Evolutionary conservation across 2,113 vertebrate genomes (phyloP), one percentile per base, ranked within the genome.

Genomic region (Boulengeromyrus knoepffleri): DNA sequence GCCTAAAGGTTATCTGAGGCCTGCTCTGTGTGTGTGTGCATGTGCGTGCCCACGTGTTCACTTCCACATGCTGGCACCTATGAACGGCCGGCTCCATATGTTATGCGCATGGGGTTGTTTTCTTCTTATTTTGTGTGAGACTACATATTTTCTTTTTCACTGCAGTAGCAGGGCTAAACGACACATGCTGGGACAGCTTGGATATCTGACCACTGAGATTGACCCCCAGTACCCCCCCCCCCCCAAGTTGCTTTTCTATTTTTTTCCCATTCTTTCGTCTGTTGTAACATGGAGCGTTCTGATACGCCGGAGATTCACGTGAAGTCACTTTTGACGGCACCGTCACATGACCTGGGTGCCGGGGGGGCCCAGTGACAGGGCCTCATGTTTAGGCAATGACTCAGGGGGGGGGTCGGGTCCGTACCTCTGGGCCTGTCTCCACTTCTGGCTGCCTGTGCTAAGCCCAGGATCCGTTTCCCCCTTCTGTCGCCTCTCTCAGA

Each of bases 1-100:
- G 95, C 94, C 95, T 95, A 96, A 94, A 96, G 95, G 95, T 96
- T 96, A 96, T 96, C 95, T 94, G 93, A 96, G 95, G 95, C 95
- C 95, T 92, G 91, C 93, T 92, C 53, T 58, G 50, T 88, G 31
- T 88, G 87, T 66, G 87, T 24, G 53, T 88, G 52, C 21, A 5
- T 45, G 87, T 45, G 39, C 31, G 3, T 24, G 83, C 2, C 45
- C 46, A 12, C 39, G 85, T 36, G 45, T 88, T 66, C 45, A 1
- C 24, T 19, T 53, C 31, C 50, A 39, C 49, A 36, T 6, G 46
- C 85, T 50, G 85, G 46, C 85, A 86, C 85, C 49, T 86, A 50
- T 86, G 85, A 21, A 56, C 74, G 36, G 36, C 36, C 74, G 3
- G 50, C 27, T 56, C n/a, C 85, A 36, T 47, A 85, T 80, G 74